phyloP scores from a whole-genome alignment of 2,797 vertebrate genomes.

The Propithecus deckenii region DNA sequence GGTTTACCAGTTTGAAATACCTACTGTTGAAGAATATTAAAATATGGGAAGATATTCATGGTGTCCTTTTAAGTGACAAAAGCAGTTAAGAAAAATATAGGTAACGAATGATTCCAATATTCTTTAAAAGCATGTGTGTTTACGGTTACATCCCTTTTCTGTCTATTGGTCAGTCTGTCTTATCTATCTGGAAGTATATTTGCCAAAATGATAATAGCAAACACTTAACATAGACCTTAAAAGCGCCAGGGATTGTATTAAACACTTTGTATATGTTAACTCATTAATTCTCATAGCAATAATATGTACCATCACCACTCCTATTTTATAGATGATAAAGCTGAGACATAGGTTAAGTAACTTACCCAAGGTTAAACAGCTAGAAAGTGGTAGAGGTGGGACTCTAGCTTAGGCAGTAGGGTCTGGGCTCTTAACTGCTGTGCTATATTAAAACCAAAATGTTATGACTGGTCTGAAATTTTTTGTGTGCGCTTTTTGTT shows the following conservation, averaged over 20 bases:
- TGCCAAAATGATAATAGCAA: constrained; percentile 37
- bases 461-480: not conserved
- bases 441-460: not conserved
- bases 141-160: not conserved
- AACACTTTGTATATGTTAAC: not conserved
- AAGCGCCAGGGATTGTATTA: not conserved
- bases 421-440: not conserved
- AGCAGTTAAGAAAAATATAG: not conserved
- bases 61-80: not conserved
- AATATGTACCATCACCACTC: not conserved
- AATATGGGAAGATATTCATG: not conserved
- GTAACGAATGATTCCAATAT: not conserved
- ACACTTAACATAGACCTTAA: not conserved
- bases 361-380: not conserved
- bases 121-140: not conserved
- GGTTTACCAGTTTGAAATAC: not conserved
- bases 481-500: not conserved
- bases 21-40: not conserved
- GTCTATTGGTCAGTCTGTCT: not conserved
- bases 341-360: not conserved
- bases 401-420: not conserved
- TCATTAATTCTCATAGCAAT: not conserved
- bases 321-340: not conserved
- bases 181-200: not conserved
- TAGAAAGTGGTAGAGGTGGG: not conserved